Evolutionary conservation across 1,140 invertebrate genomes (phyloP).

Genomic region (Eumaeus atala): DNA sequence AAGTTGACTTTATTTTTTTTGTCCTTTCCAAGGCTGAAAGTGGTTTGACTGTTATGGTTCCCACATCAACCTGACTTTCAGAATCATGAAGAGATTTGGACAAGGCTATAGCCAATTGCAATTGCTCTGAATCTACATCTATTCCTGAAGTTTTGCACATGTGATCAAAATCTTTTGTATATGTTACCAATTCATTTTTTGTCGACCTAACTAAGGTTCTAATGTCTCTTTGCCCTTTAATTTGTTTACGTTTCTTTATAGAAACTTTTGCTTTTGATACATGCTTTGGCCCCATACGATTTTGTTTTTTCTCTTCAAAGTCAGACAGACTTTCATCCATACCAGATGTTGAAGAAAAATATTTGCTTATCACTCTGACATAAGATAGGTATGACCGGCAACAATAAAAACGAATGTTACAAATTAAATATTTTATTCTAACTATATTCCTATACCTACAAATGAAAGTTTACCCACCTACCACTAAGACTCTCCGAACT

Average conservation of each 20-base stretch:
- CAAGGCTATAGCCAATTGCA: constrained; percentile 74
- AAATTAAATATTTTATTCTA: constrained; percentile 32
- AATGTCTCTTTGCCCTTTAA: constrained; percentile 59
- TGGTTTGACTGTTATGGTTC: constrained; percentile 32
- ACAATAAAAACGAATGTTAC: constrained; percentile 46
- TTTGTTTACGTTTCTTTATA: constrained; percentile 33
- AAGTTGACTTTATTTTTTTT: constrained; percentile 47
- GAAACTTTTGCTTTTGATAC: constrained; percentile 18
- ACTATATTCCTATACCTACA: constrained; percentile 10
- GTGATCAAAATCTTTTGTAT: constrained; percentile 56
- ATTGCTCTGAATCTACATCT: constrained; percentile 73
- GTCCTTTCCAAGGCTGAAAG: constrained; percentile 42
- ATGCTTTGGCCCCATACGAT: constrained; percentile 33
- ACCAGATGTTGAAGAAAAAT: constrained; percentile 38
- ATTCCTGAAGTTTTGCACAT: constrained; percentile 55
- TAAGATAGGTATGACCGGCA: constrained; percentile 29
- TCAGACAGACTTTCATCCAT: constrained; percentile 60
- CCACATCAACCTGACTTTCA: constrained; percentile 19
- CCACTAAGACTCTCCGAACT: constrained; percentile 32
- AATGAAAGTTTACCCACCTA: constrained; percentile 27
- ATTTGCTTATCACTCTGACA: constrained; percentile 46
- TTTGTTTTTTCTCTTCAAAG: constrained; percentile 47
- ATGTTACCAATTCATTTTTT: constrained; percentile 52
- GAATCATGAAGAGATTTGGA: constrained; percentile 69
- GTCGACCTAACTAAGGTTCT: constrained; percentile 45